These are phyloP conservation scores for Pollenia amentaria DNA, from an alignment of 2,888 invertebrate genomes.

Conservation along the genomic window DNA sequence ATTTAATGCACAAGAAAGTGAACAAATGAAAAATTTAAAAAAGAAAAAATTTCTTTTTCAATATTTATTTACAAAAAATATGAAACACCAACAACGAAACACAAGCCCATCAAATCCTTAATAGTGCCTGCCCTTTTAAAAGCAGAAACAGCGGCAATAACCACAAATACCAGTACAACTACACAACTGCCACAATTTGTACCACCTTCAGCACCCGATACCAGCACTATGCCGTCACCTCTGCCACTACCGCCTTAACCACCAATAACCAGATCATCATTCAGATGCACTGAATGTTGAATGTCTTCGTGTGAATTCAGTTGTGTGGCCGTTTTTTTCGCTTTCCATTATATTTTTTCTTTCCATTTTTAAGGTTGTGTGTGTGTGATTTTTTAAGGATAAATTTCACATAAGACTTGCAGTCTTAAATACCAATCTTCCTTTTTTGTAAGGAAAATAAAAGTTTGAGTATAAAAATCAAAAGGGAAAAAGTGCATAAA, in stretches of 20 bases:
- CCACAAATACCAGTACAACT: conserved; percentile 22
- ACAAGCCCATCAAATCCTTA: conserved; percentile 47
- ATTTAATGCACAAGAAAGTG: conserved; percentile 45
- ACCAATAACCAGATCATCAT: conserved; percentile 39
- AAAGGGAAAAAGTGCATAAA: conserved; percentile 32
- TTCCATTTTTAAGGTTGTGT: too few species aligned
- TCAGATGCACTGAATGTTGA: conserved; percentile 38
- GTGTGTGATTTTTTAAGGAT: conserved; percentile 9
- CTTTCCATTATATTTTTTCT: too few species aligned
- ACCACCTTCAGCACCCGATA: too few species aligned
- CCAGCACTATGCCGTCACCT: background rate
- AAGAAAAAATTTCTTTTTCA: background rate
- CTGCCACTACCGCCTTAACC: background rate
- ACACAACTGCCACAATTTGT: background rate
- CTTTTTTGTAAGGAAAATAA: background rate
- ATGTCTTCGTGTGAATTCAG: conserved; percentile 60
- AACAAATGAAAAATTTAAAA: conserved; percentile 1
- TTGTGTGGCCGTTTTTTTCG: background rate
- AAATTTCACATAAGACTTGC: conserved; percentile 12
- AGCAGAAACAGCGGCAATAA: conserved; percentile 16
- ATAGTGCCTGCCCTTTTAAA: conserved; percentile 16
- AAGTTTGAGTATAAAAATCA: conserved; percentile 17
- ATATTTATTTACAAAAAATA: conserved; percentile 13
- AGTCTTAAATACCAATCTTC: conserved; percentile 20
- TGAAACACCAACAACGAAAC: background rate